Percentiles rank a stretch among this genome's conserved stretches.
These are phyloP conservation scores for Enteromius viviparus DNA, from an alignment of 2,797 vertebrate species.

Conservation along the genomic window DNA sequence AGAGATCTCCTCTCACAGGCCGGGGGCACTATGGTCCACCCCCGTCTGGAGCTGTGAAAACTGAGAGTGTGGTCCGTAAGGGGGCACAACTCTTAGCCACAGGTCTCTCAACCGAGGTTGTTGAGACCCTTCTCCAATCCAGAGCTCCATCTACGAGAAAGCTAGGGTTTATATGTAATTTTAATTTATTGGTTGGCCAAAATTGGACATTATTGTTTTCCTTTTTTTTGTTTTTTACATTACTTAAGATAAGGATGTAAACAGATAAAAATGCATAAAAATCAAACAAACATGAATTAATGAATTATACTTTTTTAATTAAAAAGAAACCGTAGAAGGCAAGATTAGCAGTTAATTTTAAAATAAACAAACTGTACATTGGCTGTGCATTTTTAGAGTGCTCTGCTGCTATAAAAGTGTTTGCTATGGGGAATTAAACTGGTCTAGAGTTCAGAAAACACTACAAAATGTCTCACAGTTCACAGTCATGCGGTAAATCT, in stretches of 20 bases:
- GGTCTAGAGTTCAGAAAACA: not conserved
- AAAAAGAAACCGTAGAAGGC: not conserved
- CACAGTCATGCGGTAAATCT: conserved; percentile 12
- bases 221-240: not conserved
- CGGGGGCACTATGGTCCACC: too few relatives aligned
- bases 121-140: too few relatives aligned
- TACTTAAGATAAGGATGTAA: not conserved
- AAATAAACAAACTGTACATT: not conserved
- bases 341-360: not conserved
- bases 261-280: not conserved
- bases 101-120: too few relatives aligned
- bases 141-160: too few relatives aligned
- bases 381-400: not conserved
- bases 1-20: too few relatives aligned
- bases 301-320: not conserved
- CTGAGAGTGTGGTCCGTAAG: too few relatives aligned
- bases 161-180: too few relatives aligned
- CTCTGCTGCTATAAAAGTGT: not conserved
- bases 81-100: too few relatives aligned
- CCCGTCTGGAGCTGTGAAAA: too few relatives aligned
- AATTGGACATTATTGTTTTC: not conserved
- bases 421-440: not conserved
- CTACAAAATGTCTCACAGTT: not conserved
- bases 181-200: not conserved
- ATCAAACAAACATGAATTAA: not conserved